Conservation (phyloP, 2,888 invertebrate genomes). For the Netelia inedita region DNA sequence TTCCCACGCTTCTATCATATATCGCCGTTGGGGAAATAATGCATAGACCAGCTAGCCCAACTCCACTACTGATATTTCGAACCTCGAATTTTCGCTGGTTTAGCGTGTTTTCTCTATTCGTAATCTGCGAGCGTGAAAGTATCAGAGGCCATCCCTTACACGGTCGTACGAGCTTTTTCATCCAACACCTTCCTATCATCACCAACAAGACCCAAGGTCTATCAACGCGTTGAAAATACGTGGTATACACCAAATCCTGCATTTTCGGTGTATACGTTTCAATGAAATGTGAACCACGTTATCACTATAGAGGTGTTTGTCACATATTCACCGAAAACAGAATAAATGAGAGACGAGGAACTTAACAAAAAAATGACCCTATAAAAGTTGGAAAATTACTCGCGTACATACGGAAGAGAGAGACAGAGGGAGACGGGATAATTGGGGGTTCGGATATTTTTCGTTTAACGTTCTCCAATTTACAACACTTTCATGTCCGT, state of each 20-base stretch:
- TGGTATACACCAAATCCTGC: neutral
- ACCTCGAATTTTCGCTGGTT: constrained; percentile 34
- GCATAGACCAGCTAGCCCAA: constrained; percentile 31
- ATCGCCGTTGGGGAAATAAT: constrained; percentile 56
- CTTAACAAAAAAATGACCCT: constrained; percentile 4
- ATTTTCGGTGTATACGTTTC: neutral
- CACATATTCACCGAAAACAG: neutral
- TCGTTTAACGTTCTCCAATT: constrained; percentile 38
- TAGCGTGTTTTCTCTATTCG: constrained; percentile 47
- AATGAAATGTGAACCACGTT: neutral
- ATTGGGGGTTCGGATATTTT: constrained; percentile 15
- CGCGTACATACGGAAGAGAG: constrained; percentile 11
- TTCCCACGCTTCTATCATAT: neutral
- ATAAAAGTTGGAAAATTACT: constrained; percentile 36
- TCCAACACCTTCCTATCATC: neutral
- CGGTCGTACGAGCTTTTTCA: constrained; percentile 11
- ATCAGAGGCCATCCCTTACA: constrained; percentile 11
- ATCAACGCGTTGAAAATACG: too few relatives aligned
- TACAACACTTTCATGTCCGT: constrained; percentile 16
- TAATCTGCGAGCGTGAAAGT: constrained; percentile 39
- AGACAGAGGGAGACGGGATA: neutral
- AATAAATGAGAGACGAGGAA: constrained; percentile 12
- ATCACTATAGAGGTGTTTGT: neutral
- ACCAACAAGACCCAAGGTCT: neutral
- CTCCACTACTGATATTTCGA: constrained; percentile 39